phyloP scores from a whole-genome alignment of 2,113 vertebrate genomes.

The Aepyceros melampus region DNA sequence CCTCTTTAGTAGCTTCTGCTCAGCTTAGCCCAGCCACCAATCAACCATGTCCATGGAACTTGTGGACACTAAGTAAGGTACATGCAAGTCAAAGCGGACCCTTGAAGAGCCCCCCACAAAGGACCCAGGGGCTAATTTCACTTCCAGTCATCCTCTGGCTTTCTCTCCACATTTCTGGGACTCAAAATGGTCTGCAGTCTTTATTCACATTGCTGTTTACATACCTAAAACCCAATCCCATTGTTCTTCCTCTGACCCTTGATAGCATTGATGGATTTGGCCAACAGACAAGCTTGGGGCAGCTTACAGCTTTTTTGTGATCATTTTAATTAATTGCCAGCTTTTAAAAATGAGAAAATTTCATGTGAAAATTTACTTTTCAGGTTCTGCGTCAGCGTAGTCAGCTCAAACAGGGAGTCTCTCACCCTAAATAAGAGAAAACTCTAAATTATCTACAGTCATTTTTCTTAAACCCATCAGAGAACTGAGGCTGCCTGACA shows the following conservation, averaged over 20 bases:
- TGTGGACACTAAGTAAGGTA: not conserved
- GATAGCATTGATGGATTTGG: too few species aligned
- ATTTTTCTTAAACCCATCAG: not conserved
- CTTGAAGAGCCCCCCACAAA: not conserved
- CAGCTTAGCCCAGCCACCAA: not conserved
- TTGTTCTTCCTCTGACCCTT: not conserved
- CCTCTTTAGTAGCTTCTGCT: not conserved
- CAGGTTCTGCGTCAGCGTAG: not conserved
- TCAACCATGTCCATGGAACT: not conserved
- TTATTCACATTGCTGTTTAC: too few species aligned
- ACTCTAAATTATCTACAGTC: not conserved
- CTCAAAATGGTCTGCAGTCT: not conserved
- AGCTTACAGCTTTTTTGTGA: not conserved
- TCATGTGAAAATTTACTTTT: not conserved
- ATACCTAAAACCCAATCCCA: not conserved
- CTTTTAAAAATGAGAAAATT: not conserved
- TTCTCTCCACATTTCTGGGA: not conserved
- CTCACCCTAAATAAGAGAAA: not conserved
- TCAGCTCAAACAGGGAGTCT: not conserved
- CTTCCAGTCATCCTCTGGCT: not conserved
- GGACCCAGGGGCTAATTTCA: not conserved
- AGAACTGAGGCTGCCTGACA: not conserved
- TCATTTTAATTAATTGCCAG: not conserved
- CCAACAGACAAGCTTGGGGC: not conserved
- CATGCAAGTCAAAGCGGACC: not conserved